A percentile compares a stretch with the other conserved stretches of the same genome.
Conservation (phyloP, 2,113 vertebrate species). For the Todiramphus chloris region DNA sequence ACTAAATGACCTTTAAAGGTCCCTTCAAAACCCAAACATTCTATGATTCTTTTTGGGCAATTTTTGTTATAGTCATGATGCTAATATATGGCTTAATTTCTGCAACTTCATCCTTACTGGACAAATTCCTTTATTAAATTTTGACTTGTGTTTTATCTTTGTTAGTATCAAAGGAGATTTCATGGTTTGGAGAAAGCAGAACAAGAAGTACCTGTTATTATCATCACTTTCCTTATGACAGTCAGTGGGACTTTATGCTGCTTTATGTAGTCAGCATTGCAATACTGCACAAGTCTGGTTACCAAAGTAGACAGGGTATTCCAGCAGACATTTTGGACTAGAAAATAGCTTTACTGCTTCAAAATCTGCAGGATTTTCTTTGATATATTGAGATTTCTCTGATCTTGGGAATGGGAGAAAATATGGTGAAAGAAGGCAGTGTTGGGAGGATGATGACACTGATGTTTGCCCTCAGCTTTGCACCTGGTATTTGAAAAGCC, state of each 20-base stretch:
- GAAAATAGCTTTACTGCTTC: neutral
- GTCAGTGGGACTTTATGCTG: neutral
- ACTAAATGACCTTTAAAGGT: neutral
- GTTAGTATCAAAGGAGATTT: neutral
- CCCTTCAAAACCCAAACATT: neutral
- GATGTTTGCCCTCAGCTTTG: neutral
- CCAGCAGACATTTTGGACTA: neutral
- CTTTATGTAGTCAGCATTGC: neutral
- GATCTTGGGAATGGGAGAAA: neutral
- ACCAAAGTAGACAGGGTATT: neutral
- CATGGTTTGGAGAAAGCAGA: neutral
- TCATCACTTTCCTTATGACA: neutral
- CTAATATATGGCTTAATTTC: neutral
- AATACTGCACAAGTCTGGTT: neutral
- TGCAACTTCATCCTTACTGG: neutral
- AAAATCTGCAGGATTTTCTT: neutral
- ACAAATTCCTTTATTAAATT: neutral
- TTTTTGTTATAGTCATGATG: neutral
- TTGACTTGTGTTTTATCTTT: neutral
- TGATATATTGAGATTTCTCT: neutral
- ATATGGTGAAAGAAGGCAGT: neutral
- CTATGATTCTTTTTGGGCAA: neutral
- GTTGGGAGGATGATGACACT: fast-evolving
- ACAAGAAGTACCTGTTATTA: neutral
- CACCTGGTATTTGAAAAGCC: neutral